phyloP scores from a whole-genome alignment of 2,888 invertebrate species.

The Formica aserva region DNA sequence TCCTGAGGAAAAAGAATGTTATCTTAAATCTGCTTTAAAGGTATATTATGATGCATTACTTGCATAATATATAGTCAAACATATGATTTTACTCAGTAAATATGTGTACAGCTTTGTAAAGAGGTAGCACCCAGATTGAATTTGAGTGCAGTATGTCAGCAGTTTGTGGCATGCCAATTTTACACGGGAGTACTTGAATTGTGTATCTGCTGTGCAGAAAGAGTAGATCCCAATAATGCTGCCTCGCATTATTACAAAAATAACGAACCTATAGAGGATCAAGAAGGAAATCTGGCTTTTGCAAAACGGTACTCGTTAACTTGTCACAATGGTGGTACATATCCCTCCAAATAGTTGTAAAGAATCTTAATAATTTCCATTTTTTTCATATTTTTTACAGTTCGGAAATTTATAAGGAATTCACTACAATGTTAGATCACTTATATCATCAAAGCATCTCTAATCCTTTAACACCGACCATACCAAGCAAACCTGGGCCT shows the following conservation, averaged over 20 bases:
- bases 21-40: conserved; percentile 91
- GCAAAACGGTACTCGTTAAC: conserved; percentile 87
- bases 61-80: neutral
- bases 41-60: conserved; percentile 76
- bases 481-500: conserved; percentile 85
- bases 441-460: conserved; percentile 89
- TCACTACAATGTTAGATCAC: conserved; percentile 92
- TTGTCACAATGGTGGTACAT: neutral
- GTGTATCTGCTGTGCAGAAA: conserved; percentile 93
- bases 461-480: conserved; percentile 84
- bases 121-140: conserved; percentile 95
- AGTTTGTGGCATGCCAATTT: conserved; percentile 92
- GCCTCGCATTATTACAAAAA: conserved; percentile 95
- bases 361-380: neutral
- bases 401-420: conserved; percentile 95
- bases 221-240: conserved; percentile 95
- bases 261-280: conserved; percentile 93
- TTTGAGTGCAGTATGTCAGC: conserved; percentile 93
- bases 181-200: conserved; percentile 96
- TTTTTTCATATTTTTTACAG: conserved; percentile 85
- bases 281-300: conserved; percentile 92
- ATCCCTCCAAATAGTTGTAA: neutral
- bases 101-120: conserved; percentile 91
- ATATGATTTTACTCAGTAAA: conserved; percentile 8
- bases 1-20: conserved; percentile 91